A percentile compares a stretch with the other conserved stretches of the same genome.
These are phyloP conservation scores for Poliocrania exsul DNA, from an alignment of 2,797 vertebrate genomes.

Conservation along the genomic window DNA sequence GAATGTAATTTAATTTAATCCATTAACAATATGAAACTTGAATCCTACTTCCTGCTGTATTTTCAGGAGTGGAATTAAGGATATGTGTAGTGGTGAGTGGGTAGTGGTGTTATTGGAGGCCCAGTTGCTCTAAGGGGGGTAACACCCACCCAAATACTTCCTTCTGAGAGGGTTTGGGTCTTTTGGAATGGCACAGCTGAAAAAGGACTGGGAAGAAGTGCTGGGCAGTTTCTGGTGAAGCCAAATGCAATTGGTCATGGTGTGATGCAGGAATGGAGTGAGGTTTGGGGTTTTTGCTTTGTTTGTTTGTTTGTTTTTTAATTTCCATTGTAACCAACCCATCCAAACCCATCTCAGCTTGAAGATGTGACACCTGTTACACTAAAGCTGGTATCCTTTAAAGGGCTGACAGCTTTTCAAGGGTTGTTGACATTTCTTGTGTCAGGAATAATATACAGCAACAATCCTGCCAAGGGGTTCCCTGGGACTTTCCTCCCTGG, in stretches of 20 bases:
- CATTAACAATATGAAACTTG: not conserved
- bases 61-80: not conserved
- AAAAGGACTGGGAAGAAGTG: not conserved
- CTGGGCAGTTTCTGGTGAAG: not conserved
- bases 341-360: too few relatives aligned
- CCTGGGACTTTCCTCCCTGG: not conserved
- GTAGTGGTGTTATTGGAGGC: not conserved
- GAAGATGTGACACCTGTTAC: not conserved
- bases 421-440: not conserved
- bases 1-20: not conserved
- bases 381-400: not conserved
- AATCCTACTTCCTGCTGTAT: not conserved
- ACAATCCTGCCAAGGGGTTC: not conserved
- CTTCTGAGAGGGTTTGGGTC: not conserved
- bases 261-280: not conserved
- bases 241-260: not conserved
- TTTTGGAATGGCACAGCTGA: not conserved
- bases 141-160: not conserved
- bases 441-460: not conserved
- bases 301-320: not conserved
- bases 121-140: not conserved
- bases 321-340: not conserved
- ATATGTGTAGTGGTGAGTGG: not conserved
- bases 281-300: not conserved
- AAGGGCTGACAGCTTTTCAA: not conserved